Conservation (phyloP, 2,797 vertebrate species). For the Pseudochromis fuscus region DNA sequence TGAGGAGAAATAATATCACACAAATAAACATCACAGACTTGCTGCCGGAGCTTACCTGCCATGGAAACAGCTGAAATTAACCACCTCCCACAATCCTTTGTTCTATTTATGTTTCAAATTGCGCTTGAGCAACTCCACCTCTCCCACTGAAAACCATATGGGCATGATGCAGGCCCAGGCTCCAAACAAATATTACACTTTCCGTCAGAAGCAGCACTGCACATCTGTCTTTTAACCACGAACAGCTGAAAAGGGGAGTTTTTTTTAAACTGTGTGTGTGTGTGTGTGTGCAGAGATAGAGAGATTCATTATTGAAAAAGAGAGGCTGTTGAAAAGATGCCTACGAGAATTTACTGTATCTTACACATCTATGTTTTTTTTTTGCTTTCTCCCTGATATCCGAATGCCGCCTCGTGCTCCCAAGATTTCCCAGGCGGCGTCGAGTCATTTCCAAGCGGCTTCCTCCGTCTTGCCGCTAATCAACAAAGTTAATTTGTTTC, state of each 20-base stretch:
- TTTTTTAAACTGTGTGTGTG: constrained; percentile 1
- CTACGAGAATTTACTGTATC: constrained; percentile 67
- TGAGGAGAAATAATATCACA: constrained; percentile 44
- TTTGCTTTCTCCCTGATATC: constrained; percentile 51
- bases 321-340: constrained; percentile 49
- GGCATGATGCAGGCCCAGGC: constrained; percentile 37
- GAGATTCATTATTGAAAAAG: constrained; percentile 44
- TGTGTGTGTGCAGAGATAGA: constrained; percentile 26
- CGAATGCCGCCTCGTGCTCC: constrained; percentile 26
- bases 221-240: constrained; percentile 69
- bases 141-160: constrained; percentile 55
- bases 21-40: constrained; percentile 59
- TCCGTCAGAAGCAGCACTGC: constrained; percentile 41
- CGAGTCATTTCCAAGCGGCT: constrained; percentile 70
- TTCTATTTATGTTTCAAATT: constrained; percentile 67
- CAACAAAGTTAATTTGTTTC: constrained; percentile 83
- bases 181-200: constrained; percentile 64
- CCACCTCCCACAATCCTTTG: constrained; percentile 63
- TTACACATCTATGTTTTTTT: constrained; percentile 61
- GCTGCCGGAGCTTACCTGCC: constrained; percentile 52
- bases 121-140: constrained; percentile 48
- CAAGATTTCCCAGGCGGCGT: constrained; percentile 75
- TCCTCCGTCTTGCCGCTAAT: constrained; percentile 76
- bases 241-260: constrained; percentile 59
- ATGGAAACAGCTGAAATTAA: constrained; percentile 65